Base-by-base conservation (phyloP, 2,797 vertebrate species). In the Pitangus sulphuratus region DNA sequence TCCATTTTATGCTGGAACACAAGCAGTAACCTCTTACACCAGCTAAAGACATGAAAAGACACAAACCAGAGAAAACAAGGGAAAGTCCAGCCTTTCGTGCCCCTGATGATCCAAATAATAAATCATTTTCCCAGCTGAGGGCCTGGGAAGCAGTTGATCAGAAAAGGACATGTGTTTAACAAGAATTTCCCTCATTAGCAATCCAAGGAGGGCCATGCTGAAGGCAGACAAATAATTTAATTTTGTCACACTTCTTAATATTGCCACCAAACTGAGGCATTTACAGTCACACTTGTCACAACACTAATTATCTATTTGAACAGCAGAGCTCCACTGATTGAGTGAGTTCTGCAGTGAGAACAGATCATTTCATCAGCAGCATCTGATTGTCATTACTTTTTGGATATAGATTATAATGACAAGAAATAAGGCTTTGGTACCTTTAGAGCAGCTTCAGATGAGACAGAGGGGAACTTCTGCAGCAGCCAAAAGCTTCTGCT, bases 221-320 rank as follows among this genome's bases (percentile, higher is more conserved):
- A 89, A 92, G 75, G 84, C 91, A 95, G 89, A 75, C 76, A 92
- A 96, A 91, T 93, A 77, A 92, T 95, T 93, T 72, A 42, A 85
- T 84, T 96, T 91, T 90, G 78, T 95, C 95, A 91, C 89, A 84
- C 68, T 96, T 94, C 78, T 91, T 87, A 96, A 93, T 87, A 66
- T 83, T 95, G 81, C 83, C 80, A 91, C 62, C 85, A 93, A 90
- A 90, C 61, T 3, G 83, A 94, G 75, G 81, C 85, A 72, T 79
- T 93, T 87, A 53, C 79, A 91, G 93, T 91, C 74, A 81, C 85
- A 84, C 89, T 93, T 97, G 93, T 94, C 96, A 95, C 92, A 97
- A 94, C 90, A 95, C 78, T 88, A 90, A 96, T 97, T 95, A 95
- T 66, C 92, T 77, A 1, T 88, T 78, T 79, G 85, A 97, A 76